Evolutionary conservation across 2,113 vertebrate species (phyloP), one percentile per base, ranked within the genome.

Genomic region (Lonchura striata): DNA sequence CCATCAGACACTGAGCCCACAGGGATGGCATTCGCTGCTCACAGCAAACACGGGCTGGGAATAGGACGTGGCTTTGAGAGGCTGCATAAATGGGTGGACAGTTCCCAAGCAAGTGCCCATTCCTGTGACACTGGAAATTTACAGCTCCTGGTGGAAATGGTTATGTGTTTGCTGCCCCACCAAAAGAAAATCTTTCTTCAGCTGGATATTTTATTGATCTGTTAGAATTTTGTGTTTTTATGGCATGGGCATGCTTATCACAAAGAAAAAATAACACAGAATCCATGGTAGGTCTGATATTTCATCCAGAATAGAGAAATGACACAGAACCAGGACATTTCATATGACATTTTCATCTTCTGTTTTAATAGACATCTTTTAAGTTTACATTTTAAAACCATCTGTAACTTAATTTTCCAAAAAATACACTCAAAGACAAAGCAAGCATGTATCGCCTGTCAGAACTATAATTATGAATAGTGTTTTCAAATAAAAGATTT

Each of bases 401-500:
- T n/a, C 31, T 12, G 0, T 14, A 35, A n/a, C 2, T n/a, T 80
- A 0, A 17, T 69, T 85, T 41, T 9, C 2, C 66, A 68, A 82
- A 72, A 81, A 53, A 53, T 8, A 8, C 3, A 11, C 20, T 11
- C 30, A 13, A 27, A 49, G 8, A 28, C 47, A 59, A 25, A 46
- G 18, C 15, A 54, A 42, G 7, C 19, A 86, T 1, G 1, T 37
- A 14, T 53, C 28, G 69, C 10, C 20, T 81, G 41, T 54, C 39
- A 46, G n/a, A 65, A 44, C 2, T 33, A 2, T 19, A 42, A 44
- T 9, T 47, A 60, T 24, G 39, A 82, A 35, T 5, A 15, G 3
- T 20, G 7, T 61, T 92, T 88, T 72, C 5, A 83, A 60, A 44
- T 21, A 2, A 37, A 85, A 53, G 9, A 18, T 35, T 49, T 35